Evolutionary conservation across 2,797 vertebrate genomes (phyloP).

Genomic region (Molothrus ater): DNA sequence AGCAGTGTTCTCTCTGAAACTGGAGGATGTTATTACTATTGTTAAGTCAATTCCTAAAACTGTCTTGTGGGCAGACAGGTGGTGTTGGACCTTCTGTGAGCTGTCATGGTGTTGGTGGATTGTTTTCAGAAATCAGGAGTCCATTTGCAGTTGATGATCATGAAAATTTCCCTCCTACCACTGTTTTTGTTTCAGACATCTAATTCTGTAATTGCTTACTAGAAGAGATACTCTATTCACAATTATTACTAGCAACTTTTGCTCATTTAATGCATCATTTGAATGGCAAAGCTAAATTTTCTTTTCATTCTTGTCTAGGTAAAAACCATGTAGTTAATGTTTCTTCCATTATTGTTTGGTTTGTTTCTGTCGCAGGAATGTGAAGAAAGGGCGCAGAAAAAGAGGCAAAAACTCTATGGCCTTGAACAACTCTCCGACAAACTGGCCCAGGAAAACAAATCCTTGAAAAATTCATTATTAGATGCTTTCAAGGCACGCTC

Average conservation of each 20-base stretch:
- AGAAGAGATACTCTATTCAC: not conserved
- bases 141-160: not conserved
- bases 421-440: conserved; percentile 26
- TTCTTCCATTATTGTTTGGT: not conserved
- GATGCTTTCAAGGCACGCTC: conserved; percentile 61
- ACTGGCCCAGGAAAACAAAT: conserved; percentile 70
- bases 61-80: not conserved
- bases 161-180: not conserved
- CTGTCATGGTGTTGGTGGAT: not conserved
- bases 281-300: not conserved
- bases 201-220: not conserved
- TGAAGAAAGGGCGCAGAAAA: conserved; percentile 72
- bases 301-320: not conserved
- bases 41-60: not conserved
- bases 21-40: not conserved
- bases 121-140: not conserved
- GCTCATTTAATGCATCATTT: not conserved
- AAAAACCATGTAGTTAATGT: not conserved
- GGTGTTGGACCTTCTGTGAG: not conserved
- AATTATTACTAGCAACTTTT: not conserved
- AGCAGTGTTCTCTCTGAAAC: not conserved
- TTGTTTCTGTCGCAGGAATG: conserved; percentile 67
- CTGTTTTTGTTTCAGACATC: not conserved
- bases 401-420: conserved; percentile 62
- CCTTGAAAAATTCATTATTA: conserved; percentile 60